These are phyloP conservation scores for Copidosoma floridanum DNA, from an alignment of 1,140 invertebrate species.

Conservation along the genomic window DNA sequence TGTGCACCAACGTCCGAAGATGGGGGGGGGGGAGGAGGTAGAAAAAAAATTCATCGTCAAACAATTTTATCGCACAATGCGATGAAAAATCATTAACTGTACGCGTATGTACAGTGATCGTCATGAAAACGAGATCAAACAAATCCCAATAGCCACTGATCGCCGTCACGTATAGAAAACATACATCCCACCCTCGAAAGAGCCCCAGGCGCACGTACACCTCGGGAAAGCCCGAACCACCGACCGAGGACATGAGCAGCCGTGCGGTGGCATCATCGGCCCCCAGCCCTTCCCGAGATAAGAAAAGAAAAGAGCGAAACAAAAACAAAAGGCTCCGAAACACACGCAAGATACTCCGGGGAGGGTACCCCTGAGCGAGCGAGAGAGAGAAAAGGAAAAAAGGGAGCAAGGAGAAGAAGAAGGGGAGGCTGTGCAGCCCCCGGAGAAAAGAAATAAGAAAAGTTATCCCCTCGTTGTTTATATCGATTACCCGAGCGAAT, in stretches of 20 bases:
- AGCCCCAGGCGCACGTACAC: too few species aligned
- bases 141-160: too few species aligned
- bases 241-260: constrained; percentile 1
- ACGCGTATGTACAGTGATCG: too few species aligned
- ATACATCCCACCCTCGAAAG: too few species aligned
- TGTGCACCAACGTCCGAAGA: too few species aligned
- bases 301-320: constrained; percentile 8
- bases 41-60: too few species aligned
- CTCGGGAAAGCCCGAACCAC: too few species aligned
- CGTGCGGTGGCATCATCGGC: background rate
- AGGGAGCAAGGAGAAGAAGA: background rate
- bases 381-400: constrained; percentile 20
- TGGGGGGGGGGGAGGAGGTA: background rate
- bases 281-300: constrained; percentile 7
- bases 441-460: constrained; percentile 35
- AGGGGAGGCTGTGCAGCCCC: constrained; percentile 24
- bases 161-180: too few species aligned
- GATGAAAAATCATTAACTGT: too few species aligned
- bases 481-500: constrained; percentile 48
- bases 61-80: too few species aligned
- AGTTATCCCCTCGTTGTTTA: constrained; percentile 40
- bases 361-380: constrained; percentile 15
- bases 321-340: constrained; percentile 21
- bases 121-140: too few species aligned
- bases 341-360: background rate